Percentiles rank a stretch among this genome's conserved stretches.
Conservation (phyloP, 1,140 invertebrate species). For the Zaprionus camerounensis region DNA sequence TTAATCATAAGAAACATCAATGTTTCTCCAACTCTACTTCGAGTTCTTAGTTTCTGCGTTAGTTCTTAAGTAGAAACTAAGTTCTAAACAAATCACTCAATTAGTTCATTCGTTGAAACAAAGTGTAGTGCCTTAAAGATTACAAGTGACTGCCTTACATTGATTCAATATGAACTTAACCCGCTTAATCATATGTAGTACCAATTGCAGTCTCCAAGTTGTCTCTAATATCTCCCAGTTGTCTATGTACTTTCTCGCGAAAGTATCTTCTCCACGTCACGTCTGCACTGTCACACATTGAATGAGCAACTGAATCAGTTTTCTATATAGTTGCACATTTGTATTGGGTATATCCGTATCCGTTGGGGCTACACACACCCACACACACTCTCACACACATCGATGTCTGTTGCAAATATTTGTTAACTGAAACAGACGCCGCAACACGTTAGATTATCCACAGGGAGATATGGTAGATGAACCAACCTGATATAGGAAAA, state of each 20-base stretch:
- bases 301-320: constrained; percentile 26
- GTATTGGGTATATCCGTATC: not conserved
- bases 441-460: constrained; percentile 7
- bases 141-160: too few relatives aligned
- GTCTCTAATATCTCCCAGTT: not conserved
- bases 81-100: too few relatives aligned
- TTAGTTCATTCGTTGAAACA: not conserved
- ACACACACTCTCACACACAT: not conserved
- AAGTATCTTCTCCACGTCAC: constrained; percentile 6
- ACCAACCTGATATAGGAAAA: constrained; percentile 81
- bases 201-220: not conserved
- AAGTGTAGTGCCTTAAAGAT: too few relatives aligned
- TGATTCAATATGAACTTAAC: too few relatives aligned
- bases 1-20: too few relatives aligned
- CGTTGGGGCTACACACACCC: too few relatives aligned
- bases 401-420: constrained; percentile 25
- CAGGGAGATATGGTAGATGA: not conserved
- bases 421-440: constrained; percentile 26
- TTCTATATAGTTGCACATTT: not conserved
- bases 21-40: too few relatives aligned
- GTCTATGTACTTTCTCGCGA: too few relatives aligned
- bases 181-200: not conserved
- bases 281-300: constrained; percentile 31
- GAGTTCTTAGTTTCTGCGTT: too few relatives aligned
- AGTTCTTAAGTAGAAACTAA: too few relatives aligned